Evolutionary conservation across 2,797 vertebrate species (phyloP), one percentile per base, ranked within the genome.

Genomic region (Squalus acanthias): DNA sequence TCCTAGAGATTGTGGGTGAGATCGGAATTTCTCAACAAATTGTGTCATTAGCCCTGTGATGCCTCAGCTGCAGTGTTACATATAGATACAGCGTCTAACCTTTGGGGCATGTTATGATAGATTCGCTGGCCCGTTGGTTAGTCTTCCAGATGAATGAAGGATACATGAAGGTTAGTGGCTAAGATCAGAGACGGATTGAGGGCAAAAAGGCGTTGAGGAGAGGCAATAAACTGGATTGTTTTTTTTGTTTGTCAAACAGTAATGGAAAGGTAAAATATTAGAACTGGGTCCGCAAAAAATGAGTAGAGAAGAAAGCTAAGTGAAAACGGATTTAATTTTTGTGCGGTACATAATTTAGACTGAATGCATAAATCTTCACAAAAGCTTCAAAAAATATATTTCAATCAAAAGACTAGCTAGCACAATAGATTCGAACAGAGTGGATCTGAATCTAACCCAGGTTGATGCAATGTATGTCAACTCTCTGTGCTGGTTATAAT

Each of bases 101-200:
- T 93, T 93, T 93, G 91, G 79, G 91, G 91, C 65, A 46, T 65
- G n/a, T 20, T 24, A 39, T 69, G 65, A 93, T 93, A 69, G 63
- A 69, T 69, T 93, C 20, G 9, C 63, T 67, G 89, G 89, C 17
- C 33, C 67, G 60, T 67, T 92, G 57, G 9, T 67, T 65, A 39
- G 63, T 69, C 63, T 93, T 93, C 91, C n/a, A 93, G 91, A 67
- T 93, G 63, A n/a, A 93, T 93, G 63, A 93, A 93, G 65, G 20
- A 67, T 67, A 39, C 17, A 93, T 69, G 91, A 46, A 93, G 91
- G 91, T 67, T 63, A 93, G 91, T 69, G n/a, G 63, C 63, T 67
- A 69, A 93, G 91, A 93, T 93, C n/a, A 69, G 63, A 69, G 63
- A 93, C 10, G n/a, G 63, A 93, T 67, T 69, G 63, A 93, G 91